Evolutionary conservation across 2,113 vertebrate species (phyloP).

Genomic region (Xiphorhynchus elegans): DNA sequence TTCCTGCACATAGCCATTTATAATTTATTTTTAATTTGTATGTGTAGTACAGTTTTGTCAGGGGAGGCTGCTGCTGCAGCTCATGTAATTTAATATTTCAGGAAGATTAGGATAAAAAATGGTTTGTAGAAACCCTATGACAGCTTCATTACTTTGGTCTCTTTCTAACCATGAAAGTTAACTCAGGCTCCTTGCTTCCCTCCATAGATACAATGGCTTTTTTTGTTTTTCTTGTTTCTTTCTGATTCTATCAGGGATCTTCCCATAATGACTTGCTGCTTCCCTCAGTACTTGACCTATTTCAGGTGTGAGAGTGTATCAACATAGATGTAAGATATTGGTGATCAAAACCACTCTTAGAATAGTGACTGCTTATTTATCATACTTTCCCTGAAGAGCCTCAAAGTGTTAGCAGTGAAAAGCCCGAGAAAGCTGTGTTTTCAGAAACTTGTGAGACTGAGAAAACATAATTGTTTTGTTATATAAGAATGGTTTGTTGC

Average conservation of each 20-base stretch:
- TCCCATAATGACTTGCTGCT: background rate
- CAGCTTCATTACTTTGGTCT: background rate
- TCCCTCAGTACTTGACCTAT: background rate
- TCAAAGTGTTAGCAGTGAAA: slow-evolving; percentile 4
- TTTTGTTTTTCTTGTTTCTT: background rate
- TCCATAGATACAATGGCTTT: background rate
- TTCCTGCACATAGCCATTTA: background rate
- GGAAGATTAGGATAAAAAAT: slow-evolving; percentile 27
- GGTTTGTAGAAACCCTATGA: background rate
- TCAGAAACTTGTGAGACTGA: slow-evolving; percentile 32
- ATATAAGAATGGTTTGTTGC: background rate
- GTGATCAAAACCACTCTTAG: background rate
- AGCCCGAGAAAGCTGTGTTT: slow-evolving; percentile 19
- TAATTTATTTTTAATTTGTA: slow-evolving; percentile 43
- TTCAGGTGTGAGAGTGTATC: background rate
- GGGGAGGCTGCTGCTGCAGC: background rate
- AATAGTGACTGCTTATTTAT: slow-evolving; percentile 35
- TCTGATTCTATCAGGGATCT: background rate
- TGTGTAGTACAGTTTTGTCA: background rate
- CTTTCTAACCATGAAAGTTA: background rate
- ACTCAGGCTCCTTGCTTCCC: background rate
- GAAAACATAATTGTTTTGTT: slow-evolving; percentile 5
- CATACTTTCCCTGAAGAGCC: background rate
- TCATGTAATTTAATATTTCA: slow-evolving; percentile 29
- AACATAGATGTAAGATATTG: background rate